Base-by-base conservation (phyloP, 2,113 vertebrate genomes). In the Pungitius pungitius region DNA sequence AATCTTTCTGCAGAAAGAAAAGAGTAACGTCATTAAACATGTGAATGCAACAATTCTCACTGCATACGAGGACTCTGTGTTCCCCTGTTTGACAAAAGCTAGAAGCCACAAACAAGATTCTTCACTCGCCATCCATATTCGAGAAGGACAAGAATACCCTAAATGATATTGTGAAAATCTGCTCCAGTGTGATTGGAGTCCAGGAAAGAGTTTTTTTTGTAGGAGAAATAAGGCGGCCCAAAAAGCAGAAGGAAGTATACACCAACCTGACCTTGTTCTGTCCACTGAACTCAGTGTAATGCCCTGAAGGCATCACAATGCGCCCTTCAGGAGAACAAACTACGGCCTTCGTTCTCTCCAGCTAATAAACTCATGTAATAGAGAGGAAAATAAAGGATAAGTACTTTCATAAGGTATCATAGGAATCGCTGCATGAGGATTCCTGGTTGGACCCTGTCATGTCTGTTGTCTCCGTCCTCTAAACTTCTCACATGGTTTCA, bases 11-110 rank as follows among this genome's bases (percentile, higher is more conserved):
- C 52, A 61, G 74, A 39, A 84, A 71, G 64, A 51, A 73, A 77
- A 2, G 67, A 76, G 55, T 22, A 78, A n/a, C 68, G 1, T 40
- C 68, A 71, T 35, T 35, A 82, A 52, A 80, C 0, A 62, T 75
- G 88, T 77, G 62, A 83, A 77, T 75, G 42, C 62, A 54, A 76
- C 47, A 71, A 33, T 57, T 79, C 39, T 69, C 59, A 67, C 71
- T 8, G 33, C 39, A 30, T 24, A 33, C 40, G 18, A 45, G 51
- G 64, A 45, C 67, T 60, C 47, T 20, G 81, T 43, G 42, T 69
- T 80, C 55, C 57, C 78, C 69, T 55, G 4, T 68, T 61, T 81
- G 56, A 71, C 47, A 84, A 84, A 84, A 83, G 66, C 57, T 40
- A 59, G 2, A 67, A 45, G 37, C 77, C 74, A 68, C 57, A 65